Base-by-base conservation (phyloP, 35 echinoderm and acorn worm genomes). In the Heliocidaris tuberculata region DNA sequence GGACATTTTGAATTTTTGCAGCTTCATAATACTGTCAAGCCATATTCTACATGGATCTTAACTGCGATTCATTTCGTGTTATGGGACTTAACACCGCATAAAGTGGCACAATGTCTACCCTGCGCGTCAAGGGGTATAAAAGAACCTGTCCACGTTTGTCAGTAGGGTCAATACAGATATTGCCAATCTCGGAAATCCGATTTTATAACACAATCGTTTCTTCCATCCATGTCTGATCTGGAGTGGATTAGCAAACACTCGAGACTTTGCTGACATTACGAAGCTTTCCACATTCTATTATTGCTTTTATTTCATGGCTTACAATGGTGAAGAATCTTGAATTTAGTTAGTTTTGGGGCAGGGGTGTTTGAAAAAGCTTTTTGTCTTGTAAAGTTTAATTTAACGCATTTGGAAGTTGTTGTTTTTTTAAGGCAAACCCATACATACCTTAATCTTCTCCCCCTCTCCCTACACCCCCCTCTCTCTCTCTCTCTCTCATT, bases 131-230 rank as follows among this genome's bases (percentile, higher is more conserved):
- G 30, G 30, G 27, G 27, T 4, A 60, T 42, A 42, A 60, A 60
- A 60, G 60, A 27, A 70, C 93, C 21, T 32, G 93, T 21, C 60
- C 61, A 52, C 0, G 3, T 60, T 94, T 54, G 60, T 61, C 9
- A 52, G 49, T 60, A 60, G 29, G 93, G 60, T 42, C 31, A 47
- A 13, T 61, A 61, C 65, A 61, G n/a, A 94, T 70, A 47, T 61
- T 90, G 32, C 88, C 88, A 90, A 90, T 93, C 65, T 19, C 19
- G 8, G 65, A 78, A 78, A 78, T 78, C 65, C 65, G 65, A 78
- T 78, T 78, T 78, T 19, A 78, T n/a, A 27, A 21, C 21, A 78
- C 65, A 78, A 78, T 78, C 24, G 65, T n/a, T 78, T 78, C 65
- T 78, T 78, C 65, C 65, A 24, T 78, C 21, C 65, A 24, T 78